A percentile compares a stretch with the other conserved stretches of the same genome.
Evolutionary conservation across 2,113 vertebrate genomes (phyloP).

Genomic region (Budorcas taxicolor): DNA sequence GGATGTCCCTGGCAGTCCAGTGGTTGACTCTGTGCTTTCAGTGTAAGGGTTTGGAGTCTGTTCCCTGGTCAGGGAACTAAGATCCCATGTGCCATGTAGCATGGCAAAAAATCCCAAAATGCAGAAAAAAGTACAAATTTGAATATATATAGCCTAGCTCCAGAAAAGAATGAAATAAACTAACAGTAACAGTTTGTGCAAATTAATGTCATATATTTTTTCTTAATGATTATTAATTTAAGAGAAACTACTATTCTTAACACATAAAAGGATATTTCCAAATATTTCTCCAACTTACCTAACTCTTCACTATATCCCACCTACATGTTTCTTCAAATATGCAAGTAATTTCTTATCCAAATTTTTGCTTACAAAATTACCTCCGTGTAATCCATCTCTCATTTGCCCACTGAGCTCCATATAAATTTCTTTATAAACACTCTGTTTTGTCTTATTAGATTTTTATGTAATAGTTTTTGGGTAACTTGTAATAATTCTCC

Average conservation of each 20-base stretch:
- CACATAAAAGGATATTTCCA: neutral
- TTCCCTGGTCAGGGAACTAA: neutral
- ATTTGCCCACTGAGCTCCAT: neutral
- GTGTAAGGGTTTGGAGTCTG: neutral
- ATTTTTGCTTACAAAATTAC: neutral
- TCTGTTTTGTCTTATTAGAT: neutral
- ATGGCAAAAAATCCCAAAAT: neutral
- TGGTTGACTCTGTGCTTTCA: neutral
- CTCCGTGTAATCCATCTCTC: rapidly evolving
- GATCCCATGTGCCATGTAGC: neutral
- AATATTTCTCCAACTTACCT: neutral
- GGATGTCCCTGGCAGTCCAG: neutral
- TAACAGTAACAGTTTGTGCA: neutral
- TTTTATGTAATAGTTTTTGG: neutral
- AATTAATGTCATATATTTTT: neutral
- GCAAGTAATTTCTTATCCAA: neutral
- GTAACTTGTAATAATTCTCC: neutral
- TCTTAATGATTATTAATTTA: neutral
- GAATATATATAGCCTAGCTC: neutral
- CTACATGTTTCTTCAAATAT: neutral
- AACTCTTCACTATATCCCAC: neutral
- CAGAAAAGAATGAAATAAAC: neutral
- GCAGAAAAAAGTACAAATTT: neutral
- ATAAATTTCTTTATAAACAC: neutral
- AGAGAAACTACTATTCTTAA: neutral